phyloP scores from a whole-genome alignment of 2,113 vertebrate species.

The Alectura lathami region DNA sequence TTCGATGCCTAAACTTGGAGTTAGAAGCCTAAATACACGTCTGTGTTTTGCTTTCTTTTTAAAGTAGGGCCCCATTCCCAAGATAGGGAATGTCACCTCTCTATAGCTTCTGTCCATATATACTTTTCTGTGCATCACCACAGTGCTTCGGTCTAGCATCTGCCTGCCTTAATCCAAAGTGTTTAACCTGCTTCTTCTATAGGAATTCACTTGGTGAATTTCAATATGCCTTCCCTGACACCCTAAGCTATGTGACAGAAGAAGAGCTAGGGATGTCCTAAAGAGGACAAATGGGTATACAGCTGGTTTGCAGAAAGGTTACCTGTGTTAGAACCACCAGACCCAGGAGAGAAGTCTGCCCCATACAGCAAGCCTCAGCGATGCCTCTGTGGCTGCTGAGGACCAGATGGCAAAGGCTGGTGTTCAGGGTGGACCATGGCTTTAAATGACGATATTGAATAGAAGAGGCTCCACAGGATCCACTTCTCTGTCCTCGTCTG shows the following conservation, averaged over 20 bases:
- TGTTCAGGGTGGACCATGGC: neutral
- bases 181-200: neutral
- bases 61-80: neutral
- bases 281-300: neutral
- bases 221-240: neutral
- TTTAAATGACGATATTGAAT: neutral
- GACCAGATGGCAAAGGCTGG: neutral
- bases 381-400: neutral
- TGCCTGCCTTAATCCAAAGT: conserved; percentile 4
- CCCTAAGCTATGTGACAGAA: neutral
- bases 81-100: neutral
- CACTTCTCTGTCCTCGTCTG: neutral
- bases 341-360: neutral
- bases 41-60: conserved; percentile 14
- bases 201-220: conserved; percentile 9
- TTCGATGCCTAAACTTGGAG: neutral
- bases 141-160: neutral
- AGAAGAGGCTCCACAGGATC: neutral
- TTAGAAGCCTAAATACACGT: neutral
- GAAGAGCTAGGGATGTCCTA: neutral
- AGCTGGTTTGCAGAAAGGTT: neutral
- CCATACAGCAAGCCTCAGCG: neutral
- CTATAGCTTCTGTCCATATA: neutral
- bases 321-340: neutral
- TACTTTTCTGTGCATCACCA: neutral